Evolutionary conservation across 2,113 vertebrate species (phyloP), one percentile per base, ranked within the genome.

Genomic region (Oncorhynchus mykiss): DNA sequence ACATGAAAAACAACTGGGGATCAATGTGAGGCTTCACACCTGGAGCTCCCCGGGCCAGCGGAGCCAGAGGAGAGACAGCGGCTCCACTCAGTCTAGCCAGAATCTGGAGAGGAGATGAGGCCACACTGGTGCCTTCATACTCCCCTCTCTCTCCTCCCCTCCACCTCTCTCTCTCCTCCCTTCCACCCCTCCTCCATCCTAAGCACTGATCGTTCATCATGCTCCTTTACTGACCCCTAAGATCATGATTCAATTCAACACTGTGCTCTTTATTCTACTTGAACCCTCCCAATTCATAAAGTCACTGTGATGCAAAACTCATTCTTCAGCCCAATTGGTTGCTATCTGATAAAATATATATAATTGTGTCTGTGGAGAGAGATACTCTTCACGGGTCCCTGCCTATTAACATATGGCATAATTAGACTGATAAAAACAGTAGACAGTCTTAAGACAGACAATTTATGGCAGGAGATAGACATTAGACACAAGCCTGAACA

Each of bases 91-190:
- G 94, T 95, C 94, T 95, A 92, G 94, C 94, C 94, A 85, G 91
- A 94, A 95, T 95, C 94, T 95, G 94, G 94, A 94, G 93, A 88
- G 93, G 91, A 94, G 94, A 94, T 93, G 92, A 85, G 93, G 91
- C 91, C 92, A 94, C 39, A 45, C 93, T 91, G 92, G 92, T 88
- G 82, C 88, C 89, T 88, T 54, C 51, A 4, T 78, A 77, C 84
- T 82, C 71, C 59, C 71, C 91, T 87, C 93, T 93, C 94, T 39
- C 31, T 39, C 39, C 20, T 31, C 18, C 31, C 45, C 24, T 80
- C 85, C 88, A 60, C 59, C 64, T 66, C 68, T 91, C 93, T 95
- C 13, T 4, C 31, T 29, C 12, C 27, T n/a, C 18, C 31, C 27
- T 20, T 24, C 27, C 24, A 25, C 24, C 27, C 6, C 65, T 67